Evolutionary conservation across 2,113 vertebrate species (phyloP), one percentile per base, ranked within the genome.

Genomic region (Laticauda laticaudata): DNA sequence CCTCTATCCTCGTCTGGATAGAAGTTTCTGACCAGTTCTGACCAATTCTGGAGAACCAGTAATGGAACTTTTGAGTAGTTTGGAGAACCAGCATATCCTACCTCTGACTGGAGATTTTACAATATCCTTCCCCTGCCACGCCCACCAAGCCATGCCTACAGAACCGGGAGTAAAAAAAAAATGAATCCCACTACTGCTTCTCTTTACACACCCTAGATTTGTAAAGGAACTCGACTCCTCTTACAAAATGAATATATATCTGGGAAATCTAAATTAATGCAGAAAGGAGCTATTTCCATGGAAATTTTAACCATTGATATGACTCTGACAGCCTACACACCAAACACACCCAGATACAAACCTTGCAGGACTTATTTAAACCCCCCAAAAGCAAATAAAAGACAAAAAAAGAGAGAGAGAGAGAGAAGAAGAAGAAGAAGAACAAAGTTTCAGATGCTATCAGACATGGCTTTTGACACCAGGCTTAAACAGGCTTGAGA

Each of bases 301-400:
- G 94, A 95, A 89, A 96, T 94, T 93, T 95, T 97, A 96, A 96
- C 95, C 94, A 97, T 96, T 95, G 96, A 96, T 95, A 93, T 96
- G 96, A 96, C 95, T 95, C 95, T 56, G 54, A 95, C 94, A 97
- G 96, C 95, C 94, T 94, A 92, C 90, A 91, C 94, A 91, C 94
- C 92, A 95, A 94, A 94, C 89, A 93, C 93, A 59, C 53, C 92
- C 69, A 61, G 89, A 94, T 96, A 91, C 91, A 93, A 96, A 94
- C 94, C 95, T 96, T 93, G 57, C 92, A 94, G 93, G 95, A 94
- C 93, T 91, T 90, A 92, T 88, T 69, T 81, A 81, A 43, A 3
- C n/a, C 4, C 87, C 7, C 2, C 23, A 34, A 86, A 26, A 48
- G 64, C 87, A 88, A 89, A 92, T 69, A 34, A 90, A 89, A 90